Conservation (phyloP, 2,113 vertebrate genomes). For the Phodopus roborovskii region DNA sequence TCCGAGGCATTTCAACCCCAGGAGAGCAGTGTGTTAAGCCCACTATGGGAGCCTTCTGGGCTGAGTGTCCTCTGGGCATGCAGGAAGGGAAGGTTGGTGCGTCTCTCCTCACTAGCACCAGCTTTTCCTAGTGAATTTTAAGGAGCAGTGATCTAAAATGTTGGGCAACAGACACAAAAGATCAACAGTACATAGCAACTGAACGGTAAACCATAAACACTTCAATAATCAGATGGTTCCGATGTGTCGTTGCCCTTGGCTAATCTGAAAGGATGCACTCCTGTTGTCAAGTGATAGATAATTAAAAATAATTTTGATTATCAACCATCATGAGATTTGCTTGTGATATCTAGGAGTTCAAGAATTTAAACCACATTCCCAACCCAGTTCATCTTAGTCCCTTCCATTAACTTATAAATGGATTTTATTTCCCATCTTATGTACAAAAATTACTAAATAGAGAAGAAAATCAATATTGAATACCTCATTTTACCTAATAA, state of each 20-base stretch:
- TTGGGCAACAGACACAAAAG: not conserved
- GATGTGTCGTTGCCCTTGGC: not conserved
- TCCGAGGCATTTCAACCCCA: not conserved
- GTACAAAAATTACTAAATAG: not conserved
- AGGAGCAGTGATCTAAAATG: not conserved
- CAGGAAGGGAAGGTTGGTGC: rapidly evolving
- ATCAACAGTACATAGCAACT: not conserved
- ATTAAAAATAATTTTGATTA: not conserved
- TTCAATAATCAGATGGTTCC: not conserved
- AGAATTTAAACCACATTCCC: not conserved
- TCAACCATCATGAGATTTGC: not conserved
- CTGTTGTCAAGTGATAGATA: not conserved
- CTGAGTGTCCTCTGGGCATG: too few relatives aligned
- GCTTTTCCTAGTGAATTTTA: not conserved
- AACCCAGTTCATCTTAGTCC: not conserved
- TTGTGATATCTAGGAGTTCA: not conserved
- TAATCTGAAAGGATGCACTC: not conserved
- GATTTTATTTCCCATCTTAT: conserved; percentile 7
- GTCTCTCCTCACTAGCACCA: not conserved
- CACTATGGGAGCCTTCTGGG: not conserved
- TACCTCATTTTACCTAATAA: conserved; percentile 9
- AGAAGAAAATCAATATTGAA: conserved; percentile 18
- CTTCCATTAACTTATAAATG: not conserved
- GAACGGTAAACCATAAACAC: not conserved
- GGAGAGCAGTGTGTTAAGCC: not conserved